phyloP scores from a whole-genome alignment of 2,797 vertebrate species.

The Oophaga sylvatica region DNA sequence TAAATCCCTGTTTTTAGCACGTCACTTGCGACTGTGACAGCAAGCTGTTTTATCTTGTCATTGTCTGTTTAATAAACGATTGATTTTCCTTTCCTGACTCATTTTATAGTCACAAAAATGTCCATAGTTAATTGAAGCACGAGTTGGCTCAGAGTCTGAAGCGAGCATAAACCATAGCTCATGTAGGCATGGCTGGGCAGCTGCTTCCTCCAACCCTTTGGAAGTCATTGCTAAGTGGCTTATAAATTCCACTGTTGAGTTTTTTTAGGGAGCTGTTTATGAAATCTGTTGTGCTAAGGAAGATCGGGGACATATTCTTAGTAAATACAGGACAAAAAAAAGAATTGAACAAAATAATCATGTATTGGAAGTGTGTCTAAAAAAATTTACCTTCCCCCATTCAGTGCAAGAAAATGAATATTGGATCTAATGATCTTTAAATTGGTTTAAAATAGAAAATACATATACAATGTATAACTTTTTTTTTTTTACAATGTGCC shows the following conservation, averaged over 20 bases:
- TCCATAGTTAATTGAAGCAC: constrained; percentile 12
- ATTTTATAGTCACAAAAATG: constrained; percentile 27
- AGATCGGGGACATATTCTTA: neutral
- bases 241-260: neutral
- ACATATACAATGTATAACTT: no score
- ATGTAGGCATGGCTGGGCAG: neutral
- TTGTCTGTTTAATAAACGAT: constrained; percentile 2
- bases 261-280: neutral
- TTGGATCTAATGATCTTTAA: no score
- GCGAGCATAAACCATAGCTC: neutral
- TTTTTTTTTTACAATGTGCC: no score
- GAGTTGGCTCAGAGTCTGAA: neutral
- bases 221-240: neutral
- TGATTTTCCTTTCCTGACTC: constrained; percentile 21
- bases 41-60: constrained; percentile 24
- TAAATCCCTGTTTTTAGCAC: constrained; percentile 11
- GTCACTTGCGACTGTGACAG: neutral
- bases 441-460: no score
- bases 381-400: no score
- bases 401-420: no score
- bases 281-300: neutral
- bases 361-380: no score
- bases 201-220: neutral
- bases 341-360: no score
- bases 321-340: neutral